Evolutionary conservation across 2,113 vertebrate genomes (phyloP), one percentile per base, ranked within the genome.

Genomic region (Barbus barbus): DNA sequence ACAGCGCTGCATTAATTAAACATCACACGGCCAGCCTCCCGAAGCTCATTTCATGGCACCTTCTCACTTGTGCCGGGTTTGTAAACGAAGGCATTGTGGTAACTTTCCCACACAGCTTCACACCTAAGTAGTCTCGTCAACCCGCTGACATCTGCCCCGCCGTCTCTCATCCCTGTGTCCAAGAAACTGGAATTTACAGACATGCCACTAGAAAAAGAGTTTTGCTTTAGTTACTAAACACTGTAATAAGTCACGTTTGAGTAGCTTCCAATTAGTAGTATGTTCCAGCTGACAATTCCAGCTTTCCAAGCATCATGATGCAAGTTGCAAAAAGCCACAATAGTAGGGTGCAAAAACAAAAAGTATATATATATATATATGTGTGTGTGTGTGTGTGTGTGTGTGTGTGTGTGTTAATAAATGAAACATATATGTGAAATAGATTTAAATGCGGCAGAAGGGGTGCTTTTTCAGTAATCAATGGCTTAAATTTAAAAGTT

Each of bases 1-100:
- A 90, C 89, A 88, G 91, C 83, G 89, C 84, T 78, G 77, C 90
- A 91, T 92, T 93, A 93, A 94, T 94, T 92, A 93, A 93, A 93
- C 91, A 94, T 93, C 91, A 93, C 91, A 92, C 24, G 1, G 88
- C 86, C 89, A 75, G 86, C 82, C 87, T 89, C 90, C 89, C 81
- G 31, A 87, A 89, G 86, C 91, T 92, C 89, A 92, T 91, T 93
- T 93, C 90, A 92, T 89, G 91, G 83, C 92, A 91, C 89, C 91
- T 92, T 92, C 91, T 88, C 88, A 91, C 92, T 89, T 90, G 89
- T 81, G 89, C 88, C 90, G 77, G 79, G 76, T 84, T 90, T 63
- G 81, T 82, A 75, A 58, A 85, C 11, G 60, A 56, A 85, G 22
- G 61, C 74, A 81, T 65, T 53, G 73, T 11, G n/a, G 44, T 60